Conservation (phyloP, 1,140 invertebrate species). For the Drosophila quadrilineata region DNA sequence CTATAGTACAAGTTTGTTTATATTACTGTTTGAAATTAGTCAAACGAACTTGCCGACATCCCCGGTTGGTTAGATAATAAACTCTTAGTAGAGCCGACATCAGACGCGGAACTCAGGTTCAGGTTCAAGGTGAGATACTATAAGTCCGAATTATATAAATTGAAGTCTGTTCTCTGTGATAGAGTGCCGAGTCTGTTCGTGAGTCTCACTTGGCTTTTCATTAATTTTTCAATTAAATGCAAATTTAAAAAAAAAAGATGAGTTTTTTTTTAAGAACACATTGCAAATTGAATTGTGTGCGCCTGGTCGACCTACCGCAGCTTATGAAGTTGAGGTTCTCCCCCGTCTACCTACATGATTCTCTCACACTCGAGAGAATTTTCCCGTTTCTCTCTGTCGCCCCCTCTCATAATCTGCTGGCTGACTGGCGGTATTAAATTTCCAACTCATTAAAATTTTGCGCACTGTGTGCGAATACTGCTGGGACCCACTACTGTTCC, state of each 20-base stretch:
- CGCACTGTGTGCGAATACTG: constrained; percentile 60
- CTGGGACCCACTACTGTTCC: background rate
- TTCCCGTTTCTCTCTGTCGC: background rate
- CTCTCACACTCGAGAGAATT: background rate
- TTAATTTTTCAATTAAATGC: constrained; percentile 67
- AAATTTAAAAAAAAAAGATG: constrained; percentile 53
- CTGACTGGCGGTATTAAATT: constrained; percentile 63
- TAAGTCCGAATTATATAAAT: constrained; percentile 20
- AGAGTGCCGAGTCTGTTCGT: constrained; percentile 12
- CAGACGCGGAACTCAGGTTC: constrained; percentile 51
- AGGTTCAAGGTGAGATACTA: constrained; percentile 63
- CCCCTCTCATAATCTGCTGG: constrained; percentile 38
- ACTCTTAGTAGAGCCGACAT: constrained; percentile 9
- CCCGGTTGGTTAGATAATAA: background rate
- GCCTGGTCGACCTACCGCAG: constrained; percentile 67
- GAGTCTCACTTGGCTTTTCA: constrained; percentile 21
- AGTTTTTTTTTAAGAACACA: constrained; percentile 56
- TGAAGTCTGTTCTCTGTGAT: constrained; percentile 4
- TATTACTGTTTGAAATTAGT: constrained; percentile 3
- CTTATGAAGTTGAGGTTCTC: constrained; percentile 8
- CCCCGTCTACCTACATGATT: background rate
- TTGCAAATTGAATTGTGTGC: constrained; percentile 66
- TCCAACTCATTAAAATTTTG: constrained; percentile 79
- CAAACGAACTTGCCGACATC: constrained; percentile 16
- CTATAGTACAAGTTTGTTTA: background rate